Evolutionary conservation across 2,888 invertebrate genomes (phyloP).

Genomic region (Tiphia femorata): DNA sequence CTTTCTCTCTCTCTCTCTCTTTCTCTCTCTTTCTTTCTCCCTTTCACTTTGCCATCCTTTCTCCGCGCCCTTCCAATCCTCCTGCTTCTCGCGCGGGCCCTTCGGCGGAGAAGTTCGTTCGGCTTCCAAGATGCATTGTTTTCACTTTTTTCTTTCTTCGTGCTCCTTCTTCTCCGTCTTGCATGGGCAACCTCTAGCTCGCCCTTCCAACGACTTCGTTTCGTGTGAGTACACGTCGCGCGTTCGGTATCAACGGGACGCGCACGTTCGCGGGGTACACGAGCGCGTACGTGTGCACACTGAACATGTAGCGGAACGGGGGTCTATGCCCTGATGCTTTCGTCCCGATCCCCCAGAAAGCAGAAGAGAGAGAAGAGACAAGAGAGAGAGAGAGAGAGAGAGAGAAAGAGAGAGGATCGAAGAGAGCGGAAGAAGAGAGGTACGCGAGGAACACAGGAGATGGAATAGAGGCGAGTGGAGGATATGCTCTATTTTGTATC

Average conservation of each 20-base stretch:
- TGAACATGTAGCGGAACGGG: constrained; percentile 39
- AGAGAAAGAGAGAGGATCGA: not conserved
- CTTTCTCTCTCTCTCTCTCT: no score
- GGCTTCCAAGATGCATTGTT: constrained; percentile 48
- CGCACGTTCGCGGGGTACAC: no score
- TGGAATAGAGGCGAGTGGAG: no score
- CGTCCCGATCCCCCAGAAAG: constrained; percentile 26
- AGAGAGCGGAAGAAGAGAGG: no score
- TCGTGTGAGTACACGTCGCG: no score
- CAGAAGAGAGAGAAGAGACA: constrained; percentile 6
- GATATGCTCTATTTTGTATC: no score
- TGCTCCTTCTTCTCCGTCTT: constrained; percentile 12
- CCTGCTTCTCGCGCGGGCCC: not conserved
- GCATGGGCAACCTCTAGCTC: constrained; percentile 12
- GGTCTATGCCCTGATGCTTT: constrained; percentile 61
- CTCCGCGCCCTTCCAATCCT: not conserved
- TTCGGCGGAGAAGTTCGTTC: constrained; percentile 31
- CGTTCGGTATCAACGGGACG: no score
- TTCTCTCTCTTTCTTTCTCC: not conserved
- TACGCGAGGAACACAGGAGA: no score
- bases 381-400: not conserved
- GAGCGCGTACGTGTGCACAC: constrained; percentile 36
- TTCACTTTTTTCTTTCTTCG: constrained; percentile 33
- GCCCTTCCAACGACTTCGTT: constrained; percentile 41
- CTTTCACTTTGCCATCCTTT: not conserved